These are phyloP conservation scores for Gadopsis bispinosus DNA, from an alignment of 2,797 vertebrate species.

Conservation along the genomic window DNA sequence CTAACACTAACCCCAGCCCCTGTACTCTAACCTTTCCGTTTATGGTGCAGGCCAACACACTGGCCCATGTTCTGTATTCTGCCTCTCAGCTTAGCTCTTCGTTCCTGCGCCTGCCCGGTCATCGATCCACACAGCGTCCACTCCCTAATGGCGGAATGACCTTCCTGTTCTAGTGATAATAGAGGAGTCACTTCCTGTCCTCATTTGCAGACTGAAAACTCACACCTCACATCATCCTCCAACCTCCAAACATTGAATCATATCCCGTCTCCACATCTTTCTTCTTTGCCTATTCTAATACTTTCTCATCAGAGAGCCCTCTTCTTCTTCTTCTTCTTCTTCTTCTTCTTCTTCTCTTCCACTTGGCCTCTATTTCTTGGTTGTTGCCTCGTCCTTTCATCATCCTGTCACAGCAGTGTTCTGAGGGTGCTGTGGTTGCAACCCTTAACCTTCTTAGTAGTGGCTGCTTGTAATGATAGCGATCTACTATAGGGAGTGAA, in stretches of 20 bases:
- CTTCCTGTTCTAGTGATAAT: constrained; percentile 40
- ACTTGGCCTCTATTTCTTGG: constrained; percentile 3
- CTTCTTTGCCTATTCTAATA: constrained; percentile 7
- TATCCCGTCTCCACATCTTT: background rate
- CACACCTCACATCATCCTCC: background rate
- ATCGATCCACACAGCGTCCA: constrained; percentile 40
- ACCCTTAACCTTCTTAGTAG: constrained; percentile 51
- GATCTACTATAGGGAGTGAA: constrained; percentile 21
- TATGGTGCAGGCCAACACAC: background rate
- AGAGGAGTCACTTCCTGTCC: constrained; percentile 13
- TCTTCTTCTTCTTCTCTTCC: constrained; percentile 3
- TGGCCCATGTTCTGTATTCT: constrained; percentile 11
- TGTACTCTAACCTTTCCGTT: background rate
- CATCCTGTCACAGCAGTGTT: constrained; percentile 16
- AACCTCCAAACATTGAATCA: background rate
- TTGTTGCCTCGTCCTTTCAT: constrained; percentile 28
- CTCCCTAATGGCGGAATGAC: constrained; percentile 42
- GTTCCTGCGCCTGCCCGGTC: constrained; percentile 22
- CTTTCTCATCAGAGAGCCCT: constrained; percentile 20
- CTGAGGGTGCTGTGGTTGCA: background rate
- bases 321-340: background rate
- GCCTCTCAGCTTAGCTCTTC: constrained; percentile 15
- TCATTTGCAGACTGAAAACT: constrained; percentile 32
- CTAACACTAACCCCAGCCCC: background rate
- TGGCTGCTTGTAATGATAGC: constrained; percentile 41